A percentile compares a stretch with the other conserved stretches of the same genome.
These are phyloP conservation scores for Diabrotica balteata DNA, from an alignment of 2,888 invertebrate species.

Conservation along the genomic window DNA sequence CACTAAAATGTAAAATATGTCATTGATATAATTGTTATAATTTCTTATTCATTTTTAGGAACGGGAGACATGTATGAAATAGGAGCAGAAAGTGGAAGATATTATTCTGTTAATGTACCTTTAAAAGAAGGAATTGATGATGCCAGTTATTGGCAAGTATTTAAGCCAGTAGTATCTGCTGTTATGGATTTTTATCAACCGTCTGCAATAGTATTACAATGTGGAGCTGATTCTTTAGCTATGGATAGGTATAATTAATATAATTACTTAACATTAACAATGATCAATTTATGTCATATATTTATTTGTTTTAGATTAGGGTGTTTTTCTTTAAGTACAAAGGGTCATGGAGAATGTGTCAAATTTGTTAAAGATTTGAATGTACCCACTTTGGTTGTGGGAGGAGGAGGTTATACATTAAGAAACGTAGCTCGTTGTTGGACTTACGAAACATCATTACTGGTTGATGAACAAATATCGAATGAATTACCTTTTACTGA, in stretches of 20 bases:
- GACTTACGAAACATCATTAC: conserved; percentile 96
- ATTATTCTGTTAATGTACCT: conserved; percentile 98
- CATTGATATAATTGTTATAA: no score
- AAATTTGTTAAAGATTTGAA: conserved; percentile 92
- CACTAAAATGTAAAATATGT: no score
- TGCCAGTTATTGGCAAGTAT: conserved; percentile 86
- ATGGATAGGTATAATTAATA: conserved; percentile 70
- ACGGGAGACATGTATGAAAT: conserved; percentile 99
- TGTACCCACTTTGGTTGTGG: conserved; percentile 77
- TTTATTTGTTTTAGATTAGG: conserved; percentile 69
- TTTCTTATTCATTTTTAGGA: conserved; percentile 36
- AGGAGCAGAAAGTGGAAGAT: conserved; percentile 93
- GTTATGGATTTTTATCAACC: conserved; percentile 98
- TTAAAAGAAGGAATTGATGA: conserved; percentile 98
- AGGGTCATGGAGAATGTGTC: conserved; percentile 97
- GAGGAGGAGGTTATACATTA: conserved; percentile 85
- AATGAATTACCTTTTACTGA: conserved; percentile 96
- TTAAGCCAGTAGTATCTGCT: conserved; percentile 90
- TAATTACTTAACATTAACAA: no score
- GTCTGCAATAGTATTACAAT: conserved; percentile 95
- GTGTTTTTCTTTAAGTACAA: conserved; percentile 93
- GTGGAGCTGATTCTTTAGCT: conserved; percentile 97
- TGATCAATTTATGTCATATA: neutral
- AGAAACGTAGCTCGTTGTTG: conserved; percentile 98
- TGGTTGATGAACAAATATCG: conserved; percentile 91